These are phyloP conservation scores for Criorhina ranunculi DNA, from an alignment of 2,888 invertebrate genomes.

Conservation along the genomic window DNA sequence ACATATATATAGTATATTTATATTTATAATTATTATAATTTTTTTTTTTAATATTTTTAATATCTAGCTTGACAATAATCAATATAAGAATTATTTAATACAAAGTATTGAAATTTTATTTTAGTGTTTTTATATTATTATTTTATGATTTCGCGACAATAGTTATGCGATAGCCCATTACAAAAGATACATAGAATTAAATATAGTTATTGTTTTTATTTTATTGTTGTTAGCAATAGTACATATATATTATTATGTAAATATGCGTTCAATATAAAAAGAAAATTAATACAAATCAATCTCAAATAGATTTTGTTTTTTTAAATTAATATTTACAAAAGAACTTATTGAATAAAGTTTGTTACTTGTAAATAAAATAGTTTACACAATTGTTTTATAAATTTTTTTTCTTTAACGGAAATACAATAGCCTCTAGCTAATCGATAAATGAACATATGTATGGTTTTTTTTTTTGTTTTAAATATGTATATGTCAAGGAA, in stretches of 20 bases:
- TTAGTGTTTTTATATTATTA: constrained; percentile 28
- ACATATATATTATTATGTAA: constrained; percentile 43
- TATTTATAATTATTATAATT: constrained; percentile 36
- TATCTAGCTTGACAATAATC: constrained; percentile 73
- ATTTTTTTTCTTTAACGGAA: constrained; percentile 40
- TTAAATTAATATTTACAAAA: constrained; percentile 67
- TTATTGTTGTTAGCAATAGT: constrained; percentile 56
- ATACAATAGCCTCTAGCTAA: constrained; percentile 72
- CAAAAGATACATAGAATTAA: constrained; percentile 69
- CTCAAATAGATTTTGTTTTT: constrained; percentile 17
- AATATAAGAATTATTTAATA: constrained; percentile 58
- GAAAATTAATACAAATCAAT: constrained; percentile 25
- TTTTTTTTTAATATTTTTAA: constrained; percentile 43
- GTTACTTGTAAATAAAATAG: constrained; percentile 37
- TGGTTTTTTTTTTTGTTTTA: constrained; percentile 9
- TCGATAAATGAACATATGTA: constrained; percentile 63
- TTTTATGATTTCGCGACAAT: constrained; percentile 54
- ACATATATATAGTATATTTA: constrained; percentile 61
- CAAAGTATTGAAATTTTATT: constrained; percentile 48
- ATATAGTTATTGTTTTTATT: constrained; percentile 68
- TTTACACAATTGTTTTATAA: constrained; percentile 27
- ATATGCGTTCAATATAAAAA: constrained; percentile 37
- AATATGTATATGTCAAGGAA: constrained; percentile 65
- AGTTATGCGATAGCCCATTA: constrained; percentile 65
- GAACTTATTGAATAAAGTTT: constrained; percentile 37